A percentile compares a stretch with the other conserved stretches of the same genome.
phyloP scores from a whole-genome alignment of 2,797 vertebrate species.

The Rhabdophis nuchalis region DNA sequence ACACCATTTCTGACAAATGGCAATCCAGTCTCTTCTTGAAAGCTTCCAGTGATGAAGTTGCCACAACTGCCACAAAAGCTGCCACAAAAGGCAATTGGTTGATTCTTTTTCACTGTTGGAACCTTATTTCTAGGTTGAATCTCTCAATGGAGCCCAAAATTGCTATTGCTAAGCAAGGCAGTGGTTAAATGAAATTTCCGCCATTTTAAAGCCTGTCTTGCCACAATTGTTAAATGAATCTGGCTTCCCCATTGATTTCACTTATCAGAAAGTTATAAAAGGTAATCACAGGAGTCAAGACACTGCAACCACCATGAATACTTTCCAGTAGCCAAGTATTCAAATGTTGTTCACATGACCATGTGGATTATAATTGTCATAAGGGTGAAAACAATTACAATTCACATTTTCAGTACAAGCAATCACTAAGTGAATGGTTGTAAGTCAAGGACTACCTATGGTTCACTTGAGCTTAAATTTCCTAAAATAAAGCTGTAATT shows the following conservation, averaged over 20 bases:
- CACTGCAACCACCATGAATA: not conserved
- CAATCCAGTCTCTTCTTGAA: too few relatives aligned
- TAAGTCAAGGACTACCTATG: not conserved
- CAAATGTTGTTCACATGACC: not conserved
- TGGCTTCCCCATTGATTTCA: not conserved
- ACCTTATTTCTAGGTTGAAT: too few relatives aligned
- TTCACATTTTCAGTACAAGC: not conserved
- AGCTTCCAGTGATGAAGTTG: too few relatives aligned
- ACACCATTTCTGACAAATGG: too few relatives aligned
- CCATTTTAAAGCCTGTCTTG: not conserved
- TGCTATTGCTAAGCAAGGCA: not conserved
- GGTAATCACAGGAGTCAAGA: not conserved
- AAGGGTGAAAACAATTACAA: not conserved
- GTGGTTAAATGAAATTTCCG: not conserved
- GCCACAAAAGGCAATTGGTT: too few relatives aligned
- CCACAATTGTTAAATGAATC: not conserved
- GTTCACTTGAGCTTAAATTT: not conserved
- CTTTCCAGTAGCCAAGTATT: not conserved
- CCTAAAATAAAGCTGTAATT: not conserved
- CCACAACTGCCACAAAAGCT: too few relatives aligned
- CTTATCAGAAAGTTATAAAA: not conserved
- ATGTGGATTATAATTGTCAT: not conserved
- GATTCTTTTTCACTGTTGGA: too few relatives aligned
- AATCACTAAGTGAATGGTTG: not conserved
- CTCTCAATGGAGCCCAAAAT: not conserved